Conservation (phyloP, 2,113 vertebrate species). For the cat (Felis catus) region DNA sequence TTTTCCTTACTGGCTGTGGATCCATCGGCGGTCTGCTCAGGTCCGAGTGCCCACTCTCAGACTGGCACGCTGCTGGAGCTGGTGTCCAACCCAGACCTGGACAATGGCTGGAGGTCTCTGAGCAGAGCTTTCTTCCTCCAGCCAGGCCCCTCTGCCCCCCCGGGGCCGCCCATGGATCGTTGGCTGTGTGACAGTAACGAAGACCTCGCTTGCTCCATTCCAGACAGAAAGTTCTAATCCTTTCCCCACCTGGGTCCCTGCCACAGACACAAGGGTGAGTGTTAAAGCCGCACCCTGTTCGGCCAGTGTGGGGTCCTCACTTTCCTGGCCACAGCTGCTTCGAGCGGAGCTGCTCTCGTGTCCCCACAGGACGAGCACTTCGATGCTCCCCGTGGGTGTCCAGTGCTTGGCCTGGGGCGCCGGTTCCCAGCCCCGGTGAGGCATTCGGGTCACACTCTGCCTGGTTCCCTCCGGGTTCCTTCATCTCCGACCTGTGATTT, state of each 20-base stretch:
- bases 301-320: too few species aligned
- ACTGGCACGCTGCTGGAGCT: rapidly evolving
- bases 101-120: too few species aligned
- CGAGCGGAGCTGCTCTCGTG: not conserved
- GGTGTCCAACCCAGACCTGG: not conserved
- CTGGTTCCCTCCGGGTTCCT: too few species aligned
- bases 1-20: not conserved
- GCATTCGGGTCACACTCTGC: rapidly evolving
- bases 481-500: too few species aligned
- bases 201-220: not conserved
- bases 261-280: not conserved
- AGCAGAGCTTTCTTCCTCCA: too few species aligned
- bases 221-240: not conserved
- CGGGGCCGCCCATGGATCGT: rapidly evolving
- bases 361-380: not conserved
- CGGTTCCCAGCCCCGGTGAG: too few species aligned
- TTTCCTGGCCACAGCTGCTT: not conserved
- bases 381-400: rapidly evolving
- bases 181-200: not conserved
- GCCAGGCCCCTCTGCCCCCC: rapidly evolving
- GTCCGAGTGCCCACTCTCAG: not conserved
- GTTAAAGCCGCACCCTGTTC: rapidly evolving
- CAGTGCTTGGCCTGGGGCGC: not conserved
- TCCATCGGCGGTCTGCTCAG: too few species aligned
- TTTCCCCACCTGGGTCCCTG: not conserved